Base-by-base conservation (phyloP, 2,797 vertebrate genomes). In the Danio albolineatus region DNA sequence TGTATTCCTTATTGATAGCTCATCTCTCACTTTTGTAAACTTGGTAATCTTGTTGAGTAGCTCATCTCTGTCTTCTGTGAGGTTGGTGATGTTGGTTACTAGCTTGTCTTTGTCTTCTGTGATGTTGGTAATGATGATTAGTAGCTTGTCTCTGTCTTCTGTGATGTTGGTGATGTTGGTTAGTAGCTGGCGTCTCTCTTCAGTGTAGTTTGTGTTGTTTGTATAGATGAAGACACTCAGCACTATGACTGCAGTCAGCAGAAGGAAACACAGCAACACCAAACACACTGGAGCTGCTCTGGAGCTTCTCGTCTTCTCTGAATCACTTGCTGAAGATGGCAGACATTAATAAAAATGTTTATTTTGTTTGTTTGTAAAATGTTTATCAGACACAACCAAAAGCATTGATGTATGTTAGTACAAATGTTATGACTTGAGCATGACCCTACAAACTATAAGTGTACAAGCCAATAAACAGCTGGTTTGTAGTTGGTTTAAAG, bases 201-300 rank as follows among this genome's bases (percentile, higher is more conserved):
- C 7, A 46, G 56, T 12, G 10, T 5, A 14, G 21, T 3, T 43
- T 41, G 10, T 41, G 4, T 10, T 9, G 16, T 46, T 46, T 17
- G 14, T 6, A 10, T 13, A 28, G 44, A 28, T 21, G 6, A 48
- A 17, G 65, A 73, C 28, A 59, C 61, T 21, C 39, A 74, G n/a
- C 46, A 71, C 64, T 57, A 21, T 43, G 48, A 69, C 16, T 8
- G 17, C 51, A 71, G 49, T 69, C 70, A 78, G 54, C 49, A 76
- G 51, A 56, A 76, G 61, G 56, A 76, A 39, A 66, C 61, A 76
- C 62, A 66, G 14, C 39, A 76, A 9, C 39, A 13, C 60, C 59
- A 64, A 75, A 62, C 57, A 74, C 16, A 74, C 74, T 13, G 2
- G 5, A 56, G 19, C 74, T 14, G 7, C 39, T 44, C 61, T 53